Conservation (phyloP, 2,797 vertebrate species). For the Oryzias sinensis region DNA sequence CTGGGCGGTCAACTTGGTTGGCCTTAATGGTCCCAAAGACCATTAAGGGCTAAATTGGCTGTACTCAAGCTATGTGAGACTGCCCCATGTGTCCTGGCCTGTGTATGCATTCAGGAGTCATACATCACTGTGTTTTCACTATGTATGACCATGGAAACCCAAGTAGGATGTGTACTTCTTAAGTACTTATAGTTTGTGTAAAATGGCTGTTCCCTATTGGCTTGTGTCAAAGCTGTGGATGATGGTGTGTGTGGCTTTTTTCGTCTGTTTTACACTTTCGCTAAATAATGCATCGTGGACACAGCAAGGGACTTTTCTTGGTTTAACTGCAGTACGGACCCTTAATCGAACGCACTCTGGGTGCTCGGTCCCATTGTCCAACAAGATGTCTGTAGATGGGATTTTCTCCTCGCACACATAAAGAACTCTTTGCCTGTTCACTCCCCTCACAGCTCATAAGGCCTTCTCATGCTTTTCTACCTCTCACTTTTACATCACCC, state of each 20-base stretch:
- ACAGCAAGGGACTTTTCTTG: conserved; percentile 55
- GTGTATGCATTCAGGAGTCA: conserved; percentile 57
- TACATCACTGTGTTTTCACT: conserved; percentile 38
- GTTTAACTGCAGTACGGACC: conserved; percentile 49
- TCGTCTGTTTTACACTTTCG: conserved; percentile 54
- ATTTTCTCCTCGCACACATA: conserved; percentile 42
- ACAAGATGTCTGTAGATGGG: conserved; percentile 48
- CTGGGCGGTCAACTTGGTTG: conserved; percentile 61
- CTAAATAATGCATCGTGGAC: conserved; percentile 55
- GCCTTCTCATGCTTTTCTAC: conserved; percentile 39
- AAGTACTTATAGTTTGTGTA: conserved; percentile 29
- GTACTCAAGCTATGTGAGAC: conserved; percentile 74
- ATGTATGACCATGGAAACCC: conserved; percentile 31
- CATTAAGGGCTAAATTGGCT: conserved; percentile 77
- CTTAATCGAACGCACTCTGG: conserved; percentile 62
- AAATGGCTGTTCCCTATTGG: conserved; percentile 43
- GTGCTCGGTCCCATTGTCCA: conserved; percentile 51
- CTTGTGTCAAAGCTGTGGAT: conserved; percentile 15
- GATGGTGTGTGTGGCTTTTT: conserved; percentile 17
- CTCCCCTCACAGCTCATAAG: conserved; percentile 50
- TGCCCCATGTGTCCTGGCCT: conserved; percentile 40
- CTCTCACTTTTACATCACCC: conserved; percentile 27
- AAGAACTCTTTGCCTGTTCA: conserved; percentile 52
- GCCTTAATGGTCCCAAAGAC: conserved; percentile 62
- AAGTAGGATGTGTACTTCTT: conserved; percentile 27